Conservation (phyloP, 2,888 invertebrate genomes). For the Apodemia hepburni region DNA sequence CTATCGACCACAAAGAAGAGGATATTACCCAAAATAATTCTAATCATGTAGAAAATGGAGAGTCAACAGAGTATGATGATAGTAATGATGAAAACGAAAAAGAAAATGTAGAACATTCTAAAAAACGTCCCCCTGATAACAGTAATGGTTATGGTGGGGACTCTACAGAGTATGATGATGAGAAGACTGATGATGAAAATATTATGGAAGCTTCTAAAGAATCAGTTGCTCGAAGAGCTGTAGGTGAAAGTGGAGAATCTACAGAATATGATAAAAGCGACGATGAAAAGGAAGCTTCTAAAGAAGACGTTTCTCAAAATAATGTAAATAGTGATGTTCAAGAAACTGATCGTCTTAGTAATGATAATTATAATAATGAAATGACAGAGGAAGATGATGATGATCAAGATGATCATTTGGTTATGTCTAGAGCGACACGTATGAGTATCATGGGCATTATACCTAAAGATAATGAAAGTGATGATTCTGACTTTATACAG, state of each 20-base stretch:
- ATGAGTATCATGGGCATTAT: constrained; percentile 73
- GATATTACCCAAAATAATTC: constrained; percentile 47
- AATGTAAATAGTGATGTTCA: neutral
- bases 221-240: neutral
- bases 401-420: constrained; percentile 59
- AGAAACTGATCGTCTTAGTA: constrained; percentile 25
- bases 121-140: neutral
- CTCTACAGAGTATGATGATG: constrained; percentile 17
- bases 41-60: constrained; percentile 31
- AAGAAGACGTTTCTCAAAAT: neutral
- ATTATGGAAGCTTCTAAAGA: constrained; percentile 60
- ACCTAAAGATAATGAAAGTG: constrained; percentile 55
- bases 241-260: neutral
- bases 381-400: constrained; percentile 7
- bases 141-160: neutral
- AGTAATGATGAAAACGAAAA: neutral
- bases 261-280: constrained; percentile 9
- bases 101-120: neutral
- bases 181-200: constrained; percentile 46
- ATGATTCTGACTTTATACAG: constrained; percentile 69
- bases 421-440: constrained; percentile 68
- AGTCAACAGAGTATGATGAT: neutral
- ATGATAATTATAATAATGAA: constrained; percentile 23
- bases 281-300: constrained; percentile 7
- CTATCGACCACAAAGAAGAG: constrained; percentile 22